A percentile compares a stretch with the other conserved stretches of the same genome.
These are phyloP conservation scores for Leguminivora glycinivorella DNA, from an alignment of 1,140 invertebrate genomes.

Conservation along the genomic window DNA sequence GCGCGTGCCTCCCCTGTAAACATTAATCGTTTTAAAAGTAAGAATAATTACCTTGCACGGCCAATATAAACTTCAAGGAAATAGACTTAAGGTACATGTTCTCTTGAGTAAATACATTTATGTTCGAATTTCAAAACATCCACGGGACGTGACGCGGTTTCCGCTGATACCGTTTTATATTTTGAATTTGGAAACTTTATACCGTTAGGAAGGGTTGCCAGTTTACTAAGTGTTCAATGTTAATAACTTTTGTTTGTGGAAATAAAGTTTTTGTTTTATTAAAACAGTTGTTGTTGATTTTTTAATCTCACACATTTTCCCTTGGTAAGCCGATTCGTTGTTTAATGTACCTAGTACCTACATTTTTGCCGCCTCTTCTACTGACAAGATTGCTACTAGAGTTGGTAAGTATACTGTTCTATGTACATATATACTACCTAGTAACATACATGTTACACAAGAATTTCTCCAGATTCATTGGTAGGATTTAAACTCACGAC, in stretches of 20 bases:
- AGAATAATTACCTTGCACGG: background rate
- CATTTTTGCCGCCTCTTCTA: too few species aligned
- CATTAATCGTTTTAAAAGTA: conserved; percentile 43
- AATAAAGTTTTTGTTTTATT: too few species aligned
- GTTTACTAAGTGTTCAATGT: background rate
- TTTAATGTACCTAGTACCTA: too few species aligned
- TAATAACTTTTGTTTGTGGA: background rate
- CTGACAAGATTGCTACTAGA: too few species aligned
- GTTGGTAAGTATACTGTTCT: too few species aligned
- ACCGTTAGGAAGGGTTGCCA: conserved; percentile 24
- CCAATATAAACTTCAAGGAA: background rate
- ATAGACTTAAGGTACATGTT: background rate
- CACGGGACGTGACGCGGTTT: conserved; percentile 64
- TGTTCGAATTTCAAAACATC: conserved; percentile 74
- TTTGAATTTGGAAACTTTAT: conserved; percentile 29
- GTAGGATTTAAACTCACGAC: too few species aligned
- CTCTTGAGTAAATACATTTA: conserved; percentile 23
- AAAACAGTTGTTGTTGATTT: too few species aligned
- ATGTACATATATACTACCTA: too few species aligned
- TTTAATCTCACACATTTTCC: too few species aligned
- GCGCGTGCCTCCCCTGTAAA: conserved; percentile 67
- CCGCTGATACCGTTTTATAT: conserved; percentile 58
- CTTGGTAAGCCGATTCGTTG: too few species aligned
- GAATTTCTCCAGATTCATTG: too few species aligned
- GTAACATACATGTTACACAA: too few species aligned